Conservation (phyloP, 2,888 invertebrate species). For the Hirtodrosophila trivittata region DNA sequence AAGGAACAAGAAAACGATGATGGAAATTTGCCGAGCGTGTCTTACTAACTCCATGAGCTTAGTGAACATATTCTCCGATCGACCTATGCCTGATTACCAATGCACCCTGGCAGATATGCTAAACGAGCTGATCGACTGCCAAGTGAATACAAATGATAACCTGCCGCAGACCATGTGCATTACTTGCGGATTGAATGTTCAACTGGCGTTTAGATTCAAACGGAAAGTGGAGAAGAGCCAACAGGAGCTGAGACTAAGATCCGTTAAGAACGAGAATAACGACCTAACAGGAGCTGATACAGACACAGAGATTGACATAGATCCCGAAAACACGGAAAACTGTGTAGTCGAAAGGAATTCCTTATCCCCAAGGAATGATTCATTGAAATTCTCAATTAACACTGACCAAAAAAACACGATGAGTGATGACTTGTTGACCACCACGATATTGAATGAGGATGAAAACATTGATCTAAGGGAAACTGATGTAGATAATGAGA, state of each 20-base stretch:
- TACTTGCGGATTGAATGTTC: background rate
- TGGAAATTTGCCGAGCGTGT: background rate
- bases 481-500: no score
- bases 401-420: no score
- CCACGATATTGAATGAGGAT: no score
- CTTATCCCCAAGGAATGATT: no score
- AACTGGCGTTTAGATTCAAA: conserved; percentile 1
- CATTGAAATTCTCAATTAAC: no score
- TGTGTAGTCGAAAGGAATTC: no score
- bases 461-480: no score
- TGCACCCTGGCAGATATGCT: background rate
- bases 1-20: background rate
- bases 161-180: background rate
- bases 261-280: background rate
- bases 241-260: background rate
- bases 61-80: background rate
- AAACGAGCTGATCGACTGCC: background rate
- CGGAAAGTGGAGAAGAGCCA: background rate
- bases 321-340: no score
- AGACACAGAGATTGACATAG: no score
- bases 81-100: background rate
- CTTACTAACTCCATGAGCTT: background rate
- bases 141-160: background rate
- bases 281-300: no score
- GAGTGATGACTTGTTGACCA: no score